Conservation (phyloP, 64 coral and sea anemone species). For the Actinia tenebrosa region DNA sequence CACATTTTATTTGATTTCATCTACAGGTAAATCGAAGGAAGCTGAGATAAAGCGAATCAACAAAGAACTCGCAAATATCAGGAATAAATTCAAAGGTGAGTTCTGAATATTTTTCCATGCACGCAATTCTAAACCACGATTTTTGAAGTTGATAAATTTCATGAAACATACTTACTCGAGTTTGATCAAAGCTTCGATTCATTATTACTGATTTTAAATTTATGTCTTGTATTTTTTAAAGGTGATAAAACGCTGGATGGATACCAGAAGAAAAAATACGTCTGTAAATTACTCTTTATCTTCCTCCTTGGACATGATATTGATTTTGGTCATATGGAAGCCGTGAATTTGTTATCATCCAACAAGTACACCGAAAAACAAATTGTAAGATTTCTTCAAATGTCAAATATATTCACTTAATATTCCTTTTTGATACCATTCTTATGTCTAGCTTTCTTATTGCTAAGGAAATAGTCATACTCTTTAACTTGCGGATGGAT, state of each 20-base stretch:
- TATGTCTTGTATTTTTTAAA: constrained; percentile 19
- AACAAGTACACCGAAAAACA: constrained; percentile 99
- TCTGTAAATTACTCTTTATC: constrained; percentile 96
- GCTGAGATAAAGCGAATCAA: constrained; percentile 96
- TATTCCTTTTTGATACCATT: background rate
- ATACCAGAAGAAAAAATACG: constrained; percentile 99
- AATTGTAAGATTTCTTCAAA: constrained; percentile 69
- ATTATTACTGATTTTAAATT: background rate
- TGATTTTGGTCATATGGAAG: constrained; percentile 99
- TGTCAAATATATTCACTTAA: background rate
- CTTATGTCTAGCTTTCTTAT: background rate
- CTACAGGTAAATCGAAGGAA: constrained; percentile 92
- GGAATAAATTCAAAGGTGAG: constrained; percentile 99
- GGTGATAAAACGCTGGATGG: constrained; percentile 97
- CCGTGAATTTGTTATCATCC: constrained; percentile 90
- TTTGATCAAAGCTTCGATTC: constrained; percentile 13
- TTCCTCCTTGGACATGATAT: constrained; percentile 95
- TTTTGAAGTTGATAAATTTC: background rate
- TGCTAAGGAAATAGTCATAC: background rate
- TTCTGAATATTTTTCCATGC: background rate
- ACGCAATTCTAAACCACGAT: background rate
- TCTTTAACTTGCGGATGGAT: too few species aligned
- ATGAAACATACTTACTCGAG: background rate
- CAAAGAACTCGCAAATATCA: constrained; percentile 97
- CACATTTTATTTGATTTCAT: background rate